These are phyloP conservation scores for Chloromyia formosa DNA, from an alignment of 2,888 invertebrate genomes.

Conservation along the genomic window DNA sequence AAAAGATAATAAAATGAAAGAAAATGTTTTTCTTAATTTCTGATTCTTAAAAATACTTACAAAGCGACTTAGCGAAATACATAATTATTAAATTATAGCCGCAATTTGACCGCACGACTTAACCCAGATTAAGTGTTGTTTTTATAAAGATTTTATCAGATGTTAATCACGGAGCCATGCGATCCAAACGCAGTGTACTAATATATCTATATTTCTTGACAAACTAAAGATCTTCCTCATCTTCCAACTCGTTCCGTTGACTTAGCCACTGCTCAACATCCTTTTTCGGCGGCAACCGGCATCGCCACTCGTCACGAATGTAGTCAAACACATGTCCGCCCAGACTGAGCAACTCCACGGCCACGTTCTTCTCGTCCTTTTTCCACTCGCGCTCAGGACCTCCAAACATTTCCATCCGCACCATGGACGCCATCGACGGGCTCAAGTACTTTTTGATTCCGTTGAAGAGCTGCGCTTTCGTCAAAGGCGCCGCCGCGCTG, in stretches of 20 bases:
- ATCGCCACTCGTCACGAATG: constrained; percentile 61
- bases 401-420: constrained; percentile 64
- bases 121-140: too few relatives aligned
- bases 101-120: too few relatives aligned
- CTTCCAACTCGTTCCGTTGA: constrained; percentile 49
- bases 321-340: constrained; percentile 59
- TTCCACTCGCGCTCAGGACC: constrained; percentile 60
- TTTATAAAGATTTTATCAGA: too few relatives aligned
- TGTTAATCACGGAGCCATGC: too few relatives aligned
- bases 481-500: constrained; percentile 40
- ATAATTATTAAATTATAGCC: too few relatives aligned
- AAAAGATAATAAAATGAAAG: too few relatives aligned
- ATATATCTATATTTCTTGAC: too few relatives aligned
- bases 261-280: constrained; percentile 57
- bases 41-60: too few relatives aligned
- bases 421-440: constrained; percentile 59
- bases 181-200: too few relatives aligned
- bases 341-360: constrained; percentile 57
- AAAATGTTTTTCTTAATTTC: too few relatives aligned
- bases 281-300: constrained; percentile 59
- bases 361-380: constrained; percentile 58
- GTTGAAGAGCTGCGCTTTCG: constrained; percentile 60
- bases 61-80: too few relatives aligned
- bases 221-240: constrained; percentile 54
- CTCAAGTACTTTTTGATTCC: constrained; percentile 61